Percentiles rank a stretch among this genome's conserved stretches.
Conservation (phyloP, 2,797 vertebrate species). For the Catamblyrhynchus diadema region DNA sequence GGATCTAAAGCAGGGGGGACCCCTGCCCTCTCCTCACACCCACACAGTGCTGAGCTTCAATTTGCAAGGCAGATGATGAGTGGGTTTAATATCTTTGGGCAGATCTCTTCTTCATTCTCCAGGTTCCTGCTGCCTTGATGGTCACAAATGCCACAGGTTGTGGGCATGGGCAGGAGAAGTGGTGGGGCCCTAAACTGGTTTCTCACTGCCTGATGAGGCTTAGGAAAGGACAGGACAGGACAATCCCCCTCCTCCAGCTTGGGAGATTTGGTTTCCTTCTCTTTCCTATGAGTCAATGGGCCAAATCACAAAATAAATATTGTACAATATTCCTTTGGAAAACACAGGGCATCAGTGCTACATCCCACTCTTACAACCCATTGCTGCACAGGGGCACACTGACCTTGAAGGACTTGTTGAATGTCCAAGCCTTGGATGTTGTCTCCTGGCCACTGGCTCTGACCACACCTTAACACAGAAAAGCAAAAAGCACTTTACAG, state of each 20-base stretch:
- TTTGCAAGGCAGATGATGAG: not conserved
- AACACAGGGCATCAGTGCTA: not conserved
- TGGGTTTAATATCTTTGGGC: not conserved
- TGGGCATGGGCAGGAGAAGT: not conserved
- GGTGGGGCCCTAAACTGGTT: not conserved
- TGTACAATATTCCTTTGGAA: not conserved
- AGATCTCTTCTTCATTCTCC: not conserved
- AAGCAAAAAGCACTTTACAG: not conserved
- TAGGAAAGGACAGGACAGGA: not conserved
- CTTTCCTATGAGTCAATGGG: not conserved
- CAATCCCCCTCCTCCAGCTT: not conserved
- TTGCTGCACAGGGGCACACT: fast-evolving
- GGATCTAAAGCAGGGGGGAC: not conserved
- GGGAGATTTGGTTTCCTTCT: not conserved
- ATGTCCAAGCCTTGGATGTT: not conserved
- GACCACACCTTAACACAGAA: not conserved
- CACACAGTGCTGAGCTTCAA: not conserved
- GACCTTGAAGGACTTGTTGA: not conserved
- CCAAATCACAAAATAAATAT: not conserved
- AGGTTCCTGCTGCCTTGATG: not conserved
- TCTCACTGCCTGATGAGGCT: not conserved
- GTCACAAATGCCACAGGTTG: fast-evolving
- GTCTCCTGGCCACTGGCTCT: not conserved
- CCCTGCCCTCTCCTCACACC: not conserved
- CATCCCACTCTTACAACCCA: not conserved